phyloP scores from a whole-genome alignment of 2,888 invertebrate genomes.

The Stenodema calcarata region DNA sequence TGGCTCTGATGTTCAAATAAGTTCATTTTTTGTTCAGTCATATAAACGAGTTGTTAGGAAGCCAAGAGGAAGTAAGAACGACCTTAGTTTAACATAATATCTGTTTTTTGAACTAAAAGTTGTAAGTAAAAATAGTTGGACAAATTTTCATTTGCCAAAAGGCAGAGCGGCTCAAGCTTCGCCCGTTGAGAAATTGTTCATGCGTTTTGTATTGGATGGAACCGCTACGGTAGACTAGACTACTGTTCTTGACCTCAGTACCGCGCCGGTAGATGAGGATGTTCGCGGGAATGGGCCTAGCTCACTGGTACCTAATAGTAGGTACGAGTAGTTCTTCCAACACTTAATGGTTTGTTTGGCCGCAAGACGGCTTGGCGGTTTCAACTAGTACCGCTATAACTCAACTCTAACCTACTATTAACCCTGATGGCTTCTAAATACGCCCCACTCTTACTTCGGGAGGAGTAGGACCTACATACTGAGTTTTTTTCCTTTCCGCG shows the following conservation, averaged over 20 bases:
- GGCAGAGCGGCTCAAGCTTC: neutral
- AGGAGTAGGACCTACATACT: too few species aligned
- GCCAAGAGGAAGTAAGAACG: too few species aligned
- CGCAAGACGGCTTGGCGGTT: neutral
- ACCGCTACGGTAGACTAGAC: neutral
- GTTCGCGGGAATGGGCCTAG: neutral
- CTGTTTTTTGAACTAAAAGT: too few species aligned
- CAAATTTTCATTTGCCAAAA: neutral
- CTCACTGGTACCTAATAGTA: neutral
- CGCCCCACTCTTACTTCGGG: neutral
- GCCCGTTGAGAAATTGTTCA: neutral
- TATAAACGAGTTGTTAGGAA: too few species aligned
- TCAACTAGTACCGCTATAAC: neutral
- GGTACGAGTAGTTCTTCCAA: neutral
- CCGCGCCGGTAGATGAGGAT: neutral
- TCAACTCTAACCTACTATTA: neutral
- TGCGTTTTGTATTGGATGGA: neutral
- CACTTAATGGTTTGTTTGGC: constrained; percentile 14
- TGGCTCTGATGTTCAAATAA: too few species aligned
- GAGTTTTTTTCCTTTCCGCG: constrained; percentile 5
- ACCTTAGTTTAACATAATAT: too few species aligned
- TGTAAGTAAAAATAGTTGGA: too few species aligned
- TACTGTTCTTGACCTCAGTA: neutral
- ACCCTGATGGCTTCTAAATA: neutral
- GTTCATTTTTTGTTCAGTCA: too few species aligned